These are phyloP conservation scores for Ylistrum balloti DNA, from an alignment of 1,140 invertebrate species.

Conservation along the genomic window DNA sequence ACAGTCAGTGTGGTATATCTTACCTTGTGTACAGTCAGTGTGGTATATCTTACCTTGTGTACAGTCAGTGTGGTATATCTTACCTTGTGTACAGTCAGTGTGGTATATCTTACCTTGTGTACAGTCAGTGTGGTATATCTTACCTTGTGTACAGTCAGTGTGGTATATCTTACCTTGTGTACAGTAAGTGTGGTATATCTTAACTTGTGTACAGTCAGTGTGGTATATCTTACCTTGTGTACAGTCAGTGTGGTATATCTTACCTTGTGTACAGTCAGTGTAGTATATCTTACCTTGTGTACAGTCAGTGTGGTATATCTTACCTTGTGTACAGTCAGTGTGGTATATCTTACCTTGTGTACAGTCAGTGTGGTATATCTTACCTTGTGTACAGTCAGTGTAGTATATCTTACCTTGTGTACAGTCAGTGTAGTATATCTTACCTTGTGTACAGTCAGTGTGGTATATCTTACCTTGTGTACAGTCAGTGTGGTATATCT, in stretches of 20 bases:
- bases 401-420: too few relatives aligned
- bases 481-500: not conserved
- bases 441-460: not conserved
- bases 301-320: not conserved
- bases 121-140: constrained; percentile 64
- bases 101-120: constrained; percentile 63
- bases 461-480: not conserved
- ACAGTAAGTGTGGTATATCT: too few relatives aligned
- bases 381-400: too few relatives aligned
- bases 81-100: constrained; percentile 52
- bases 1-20: constrained; percentile 64
- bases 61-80: not conserved
- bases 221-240: too few relatives aligned
- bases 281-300: too few relatives aligned
- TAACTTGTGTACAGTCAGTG: not conserved
- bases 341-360: too few relatives aligned
- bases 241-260: too few relatives aligned
- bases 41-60: not conserved
- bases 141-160: not conserved
- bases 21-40: not conserved
- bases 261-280: too few relatives aligned
- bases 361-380: too few relatives aligned
- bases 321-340: too few relatives aligned
- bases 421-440: too few relatives aligned
- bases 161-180: too few relatives aligned